phyloP scores from a whole-genome alignment of 2,113 vertebrate genomes.

The Cyprinodon variegatus region DNA sequence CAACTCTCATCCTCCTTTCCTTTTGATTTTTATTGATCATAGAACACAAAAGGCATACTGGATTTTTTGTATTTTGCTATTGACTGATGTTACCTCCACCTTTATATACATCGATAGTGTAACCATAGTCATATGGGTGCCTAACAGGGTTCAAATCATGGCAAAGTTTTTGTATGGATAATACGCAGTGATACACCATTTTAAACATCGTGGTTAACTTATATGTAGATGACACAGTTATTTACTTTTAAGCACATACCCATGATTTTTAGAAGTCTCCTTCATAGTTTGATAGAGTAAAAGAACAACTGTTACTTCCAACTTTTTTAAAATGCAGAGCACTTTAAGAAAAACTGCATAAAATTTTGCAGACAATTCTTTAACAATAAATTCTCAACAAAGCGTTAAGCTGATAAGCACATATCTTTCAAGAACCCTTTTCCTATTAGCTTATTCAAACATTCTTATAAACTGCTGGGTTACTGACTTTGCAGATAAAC shows the following conservation, averaged over 20 bases:
- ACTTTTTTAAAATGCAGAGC: background rate
- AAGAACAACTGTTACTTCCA: background rate
- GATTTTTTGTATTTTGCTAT: background rate
- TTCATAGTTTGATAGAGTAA: background rate
- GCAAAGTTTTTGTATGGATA: background rate
- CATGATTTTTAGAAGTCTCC: background rate
- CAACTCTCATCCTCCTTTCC: background rate
- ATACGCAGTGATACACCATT: background rate
- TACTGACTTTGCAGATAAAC: no score
- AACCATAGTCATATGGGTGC: background rate
- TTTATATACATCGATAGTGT: no score
- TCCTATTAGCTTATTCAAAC: background rate
- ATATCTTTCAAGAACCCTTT: background rate
- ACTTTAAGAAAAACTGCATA: no score
- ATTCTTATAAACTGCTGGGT: no score
- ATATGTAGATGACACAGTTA: background rate
- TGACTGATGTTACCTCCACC: no score
- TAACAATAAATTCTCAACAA: background rate
- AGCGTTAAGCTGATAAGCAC: no score
- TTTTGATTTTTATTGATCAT: background rate
- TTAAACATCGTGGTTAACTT: background rate
- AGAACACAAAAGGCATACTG: background rate
- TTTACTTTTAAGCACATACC: background rate
- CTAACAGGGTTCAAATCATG: background rate
- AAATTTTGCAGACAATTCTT: background rate